Conservation (phyloP, 2,113 vertebrate genomes). For the Bungarus multicinctus region DNA sequence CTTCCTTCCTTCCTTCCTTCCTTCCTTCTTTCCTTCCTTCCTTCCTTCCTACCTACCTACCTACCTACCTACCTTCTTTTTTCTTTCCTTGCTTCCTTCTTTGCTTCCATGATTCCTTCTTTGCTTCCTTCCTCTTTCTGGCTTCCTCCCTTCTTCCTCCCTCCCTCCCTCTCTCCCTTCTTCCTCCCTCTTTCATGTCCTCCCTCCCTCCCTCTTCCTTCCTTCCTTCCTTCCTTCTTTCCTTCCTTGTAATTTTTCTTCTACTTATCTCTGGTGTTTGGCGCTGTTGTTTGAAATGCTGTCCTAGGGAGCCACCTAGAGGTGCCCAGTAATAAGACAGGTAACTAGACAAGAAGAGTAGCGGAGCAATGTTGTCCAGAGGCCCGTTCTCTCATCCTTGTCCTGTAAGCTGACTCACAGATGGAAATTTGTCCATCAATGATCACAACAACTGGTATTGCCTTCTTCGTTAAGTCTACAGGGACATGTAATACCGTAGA, state of each 20-base stretch:
- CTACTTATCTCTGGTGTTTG: not conserved
- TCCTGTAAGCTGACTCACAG: not conserved
- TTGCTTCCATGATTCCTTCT: not conserved
- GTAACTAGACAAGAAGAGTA: not conserved
- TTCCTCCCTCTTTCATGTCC: too few species aligned
- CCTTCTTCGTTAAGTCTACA: not conserved
- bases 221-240: not conserved
- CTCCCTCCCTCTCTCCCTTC: too few species aligned
- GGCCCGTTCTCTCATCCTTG: not conserved
- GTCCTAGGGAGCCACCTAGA: not conserved
- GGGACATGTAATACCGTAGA: not conserved
- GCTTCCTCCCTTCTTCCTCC: too few species aligned
- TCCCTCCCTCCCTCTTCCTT: too few species aligned
- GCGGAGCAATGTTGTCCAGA: not conserved
- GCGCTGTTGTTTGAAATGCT: not conserved
- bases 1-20: too few species aligned
- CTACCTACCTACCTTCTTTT: too few species aligned
- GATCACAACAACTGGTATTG: not conserved
- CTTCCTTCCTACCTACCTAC: accelerated
- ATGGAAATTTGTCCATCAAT: not conserved
- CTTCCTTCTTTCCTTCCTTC: too few species aligned
- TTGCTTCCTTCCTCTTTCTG: too few species aligned
- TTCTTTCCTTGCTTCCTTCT: too few species aligned
- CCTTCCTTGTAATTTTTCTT: not conserved
- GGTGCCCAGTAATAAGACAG: not conserved